Percentiles rank a stretch among this genome's conserved stretches.
Conservation (phyloP, 1,140 invertebrate genomes). For the Apis florea region DNA sequence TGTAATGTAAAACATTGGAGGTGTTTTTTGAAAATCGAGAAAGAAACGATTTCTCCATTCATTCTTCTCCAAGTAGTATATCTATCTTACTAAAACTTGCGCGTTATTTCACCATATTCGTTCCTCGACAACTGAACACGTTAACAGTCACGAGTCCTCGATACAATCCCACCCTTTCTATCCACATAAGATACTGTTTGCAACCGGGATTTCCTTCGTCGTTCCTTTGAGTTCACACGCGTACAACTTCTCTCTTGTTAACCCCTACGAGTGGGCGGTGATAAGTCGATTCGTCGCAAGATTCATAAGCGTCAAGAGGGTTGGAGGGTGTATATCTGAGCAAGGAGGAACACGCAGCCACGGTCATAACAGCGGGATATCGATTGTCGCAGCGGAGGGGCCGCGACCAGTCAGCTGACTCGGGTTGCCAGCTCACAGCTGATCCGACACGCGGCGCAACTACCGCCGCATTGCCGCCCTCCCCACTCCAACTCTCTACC, state of each 20-base stretch:
- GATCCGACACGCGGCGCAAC: slow-evolving; percentile 70
- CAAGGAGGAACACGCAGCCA: background rate
- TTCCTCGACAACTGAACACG: no score
- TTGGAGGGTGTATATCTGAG: background rate
- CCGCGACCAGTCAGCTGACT: slow-evolving; percentile 72
- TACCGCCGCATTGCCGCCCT: slow-evolving; percentile 70
- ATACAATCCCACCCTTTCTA: no score
- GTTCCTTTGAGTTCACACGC: background rate
- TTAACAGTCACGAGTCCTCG: no score
- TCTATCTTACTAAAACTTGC: no score
- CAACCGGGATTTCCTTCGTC: background rate
- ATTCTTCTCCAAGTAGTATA: no score
- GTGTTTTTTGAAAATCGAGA: no score
- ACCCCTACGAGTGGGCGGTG: background rate
- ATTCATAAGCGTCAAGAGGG: background rate
- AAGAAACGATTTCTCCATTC: no score
- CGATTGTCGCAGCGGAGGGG: slow-evolving; percentile 70
- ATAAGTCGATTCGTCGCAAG: slow-evolving; percentile 8
- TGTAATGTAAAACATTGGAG: no score
- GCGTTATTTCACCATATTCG: no score
- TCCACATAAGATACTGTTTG: background rate
- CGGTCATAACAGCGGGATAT: slow-evolving; percentile 55
- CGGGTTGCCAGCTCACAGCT: slow-evolving; percentile 75
- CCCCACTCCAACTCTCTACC: background rate
- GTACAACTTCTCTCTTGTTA: background rate